phyloP scores from a whole-genome alignment of 1,140 invertebrate species.

The Drosophila bifasciata region DNA sequence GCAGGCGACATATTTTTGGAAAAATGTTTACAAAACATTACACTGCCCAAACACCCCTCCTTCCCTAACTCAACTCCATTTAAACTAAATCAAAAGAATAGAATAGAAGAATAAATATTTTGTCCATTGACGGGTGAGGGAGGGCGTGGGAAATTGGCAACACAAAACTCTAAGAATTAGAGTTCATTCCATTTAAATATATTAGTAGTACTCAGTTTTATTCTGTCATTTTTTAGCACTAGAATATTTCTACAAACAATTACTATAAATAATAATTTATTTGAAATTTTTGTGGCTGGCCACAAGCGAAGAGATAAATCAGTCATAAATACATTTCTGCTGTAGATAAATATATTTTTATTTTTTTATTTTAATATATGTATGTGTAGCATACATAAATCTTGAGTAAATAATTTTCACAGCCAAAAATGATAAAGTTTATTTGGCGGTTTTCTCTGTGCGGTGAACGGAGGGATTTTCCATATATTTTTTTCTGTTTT shows the following conservation, averaged over 20 bases:
- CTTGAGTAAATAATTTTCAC: slow-evolving; percentile 53
- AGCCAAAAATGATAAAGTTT: slow-evolving; percentile 61
- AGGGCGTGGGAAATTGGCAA: slow-evolving; percentile 57
- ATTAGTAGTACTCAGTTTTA: too few species aligned
- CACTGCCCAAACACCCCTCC: slow-evolving; percentile 37
- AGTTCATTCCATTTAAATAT: too few species aligned
- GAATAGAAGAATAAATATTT: slow-evolving; percentile 9
- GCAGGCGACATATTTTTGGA: slow-evolving; percentile 63
- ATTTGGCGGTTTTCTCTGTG: slow-evolving; percentile 54
- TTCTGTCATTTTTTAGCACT: too few species aligned
- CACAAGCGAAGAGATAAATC: too few species aligned
- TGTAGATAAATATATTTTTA: slow-evolving; percentile 8
- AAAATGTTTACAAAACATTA: slow-evolving; percentile 81
- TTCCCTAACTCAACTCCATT: slow-evolving; percentile 47
- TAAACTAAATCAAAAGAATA: slow-evolving; percentile 59
- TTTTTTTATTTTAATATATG: background rate
- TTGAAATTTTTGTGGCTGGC: too few species aligned
- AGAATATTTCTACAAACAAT: too few species aligned
- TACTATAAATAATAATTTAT: too few species aligned
- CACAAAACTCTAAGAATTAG: background rate
- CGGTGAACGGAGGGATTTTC: slow-evolving; percentile 24
- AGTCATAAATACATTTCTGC: slow-evolving; percentile 28
- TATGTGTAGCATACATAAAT: slow-evolving; percentile 41
- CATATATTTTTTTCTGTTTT: slow-evolving; percentile 1
- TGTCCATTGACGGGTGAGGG: background rate